These are phyloP conservation scores for Solenodon paradoxus DNA, from an alignment of 2,113 vertebrate species.

Conservation along the genomic window DNA sequence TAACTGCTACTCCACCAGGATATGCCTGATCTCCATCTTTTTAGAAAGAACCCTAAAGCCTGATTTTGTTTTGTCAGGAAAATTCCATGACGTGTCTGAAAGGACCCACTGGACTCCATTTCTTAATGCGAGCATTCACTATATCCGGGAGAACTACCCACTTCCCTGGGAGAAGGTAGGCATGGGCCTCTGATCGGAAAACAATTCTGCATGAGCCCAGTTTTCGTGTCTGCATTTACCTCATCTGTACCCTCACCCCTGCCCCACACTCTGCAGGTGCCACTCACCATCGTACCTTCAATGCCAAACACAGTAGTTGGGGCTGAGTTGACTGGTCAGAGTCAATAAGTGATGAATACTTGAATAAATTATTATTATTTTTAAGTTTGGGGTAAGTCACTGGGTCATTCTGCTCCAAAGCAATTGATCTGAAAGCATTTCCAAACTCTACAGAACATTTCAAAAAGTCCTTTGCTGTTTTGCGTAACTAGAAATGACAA, in stretches of 20 bases:
- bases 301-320: not conserved
- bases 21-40: too few relatives aligned
- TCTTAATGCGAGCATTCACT: slow-evolving; percentile 82
- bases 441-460: not conserved
- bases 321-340: too few relatives aligned
- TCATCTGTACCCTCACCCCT: not conserved
- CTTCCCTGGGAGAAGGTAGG: slow-evolving; percentile 85
- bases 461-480: not conserved
- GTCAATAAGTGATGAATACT: not conserved
- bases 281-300: accelerated
- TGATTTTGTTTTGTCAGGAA: slow-evolving; percentile 71
- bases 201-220: accelerated
- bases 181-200: not conserved
- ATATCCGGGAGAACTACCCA: slow-evolving; percentile 82
- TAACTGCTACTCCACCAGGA: too few relatives aligned
- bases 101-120: slow-evolving; percentile 87
- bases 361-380: not conserved
- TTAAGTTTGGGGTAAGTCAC: not conserved
- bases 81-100: slow-evolving; percentile 83
- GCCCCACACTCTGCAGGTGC: not conserved
- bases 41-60: not conserved
- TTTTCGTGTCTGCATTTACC: too few relatives aligned
- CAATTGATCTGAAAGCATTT: not conserved
- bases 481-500: not conserved
- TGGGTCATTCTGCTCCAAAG: not conserved